Evolutionary conservation across 2,888 invertebrate species (phyloP).

Genomic region (Callinectes sapidus): DNA sequence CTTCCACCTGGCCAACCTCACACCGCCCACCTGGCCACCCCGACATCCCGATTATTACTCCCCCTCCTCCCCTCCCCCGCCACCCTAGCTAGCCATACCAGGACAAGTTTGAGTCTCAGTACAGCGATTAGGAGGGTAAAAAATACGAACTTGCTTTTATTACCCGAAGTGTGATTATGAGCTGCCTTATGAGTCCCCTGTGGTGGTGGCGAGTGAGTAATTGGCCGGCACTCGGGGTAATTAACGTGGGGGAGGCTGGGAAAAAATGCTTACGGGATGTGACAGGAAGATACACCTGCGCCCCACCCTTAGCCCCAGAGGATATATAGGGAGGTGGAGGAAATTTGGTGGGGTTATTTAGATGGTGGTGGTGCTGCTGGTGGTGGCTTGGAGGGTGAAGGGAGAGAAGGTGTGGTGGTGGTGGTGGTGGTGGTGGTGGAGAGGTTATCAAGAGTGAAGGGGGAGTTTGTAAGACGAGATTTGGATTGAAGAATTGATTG

Average conservation of each 20-base stretch:
- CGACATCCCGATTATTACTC: slow-evolving; percentile 16
- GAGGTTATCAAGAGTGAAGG: background rate
- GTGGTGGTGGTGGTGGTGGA: background rate
- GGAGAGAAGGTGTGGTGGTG: background rate
- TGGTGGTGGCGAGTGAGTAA: slow-evolving; percentile 9
- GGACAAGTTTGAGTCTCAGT: background rate
- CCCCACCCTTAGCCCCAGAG: background rate
- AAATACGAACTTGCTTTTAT: slow-evolving; percentile 6
- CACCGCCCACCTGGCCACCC: slow-evolving; percentile 10
- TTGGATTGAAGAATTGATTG: background rate
- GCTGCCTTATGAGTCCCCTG: background rate
- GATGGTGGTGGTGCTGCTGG: background rate
- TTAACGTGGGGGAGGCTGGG: background rate
- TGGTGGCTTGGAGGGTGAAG: background rate
- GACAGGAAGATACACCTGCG: background rate
- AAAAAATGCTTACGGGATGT: slow-evolving; percentile 5
- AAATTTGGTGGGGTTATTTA: background rate
- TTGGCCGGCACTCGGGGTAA: background rate
- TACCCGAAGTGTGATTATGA: slow-evolving; percentile 14
- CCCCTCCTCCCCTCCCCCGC: too few species aligned
- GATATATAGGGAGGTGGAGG: background rate
- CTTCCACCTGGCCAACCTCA: slow-evolving; percentile 20
- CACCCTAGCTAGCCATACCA: background rate
- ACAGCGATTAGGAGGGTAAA: background rate
- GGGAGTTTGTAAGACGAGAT: background rate